Evolutionary conservation across 2,888 invertebrate species (phyloP).

Genomic region (Drosophila paramelanica): DNA sequence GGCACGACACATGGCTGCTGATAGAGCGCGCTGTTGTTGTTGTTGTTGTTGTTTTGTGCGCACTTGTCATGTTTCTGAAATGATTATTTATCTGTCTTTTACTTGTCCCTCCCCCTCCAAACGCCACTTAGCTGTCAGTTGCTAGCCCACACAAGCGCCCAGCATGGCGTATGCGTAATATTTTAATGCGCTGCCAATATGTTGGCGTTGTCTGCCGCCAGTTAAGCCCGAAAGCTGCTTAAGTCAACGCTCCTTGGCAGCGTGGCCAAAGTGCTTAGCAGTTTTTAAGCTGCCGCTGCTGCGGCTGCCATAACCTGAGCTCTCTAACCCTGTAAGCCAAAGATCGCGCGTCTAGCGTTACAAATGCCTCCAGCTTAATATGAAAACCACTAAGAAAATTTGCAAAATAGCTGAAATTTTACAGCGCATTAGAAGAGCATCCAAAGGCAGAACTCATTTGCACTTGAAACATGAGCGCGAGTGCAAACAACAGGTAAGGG

Average conservation of each 20-base stretch:
- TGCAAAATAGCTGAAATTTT: constrained; percentile 68
- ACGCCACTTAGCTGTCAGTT: constrained; percentile 5
- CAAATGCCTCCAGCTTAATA: constrained; percentile 68
- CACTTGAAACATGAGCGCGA: constrained; percentile 67
- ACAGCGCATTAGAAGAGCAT: constrained; percentile 44
- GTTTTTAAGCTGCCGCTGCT: constrained; percentile 61
- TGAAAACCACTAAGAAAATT: constrained; percentile 79
- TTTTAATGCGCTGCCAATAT: constrained; percentile 69
- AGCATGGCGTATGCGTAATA: constrained; percentile 63
- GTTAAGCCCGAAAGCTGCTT: constrained; percentile 72
- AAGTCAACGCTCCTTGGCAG: constrained; percentile 58
- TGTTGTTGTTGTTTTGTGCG: constrained; percentile 34
- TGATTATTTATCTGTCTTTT: constrained; percentile 63
- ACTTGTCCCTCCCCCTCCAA: constrained; percentile 7
- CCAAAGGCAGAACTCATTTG: constrained; percentile 64
- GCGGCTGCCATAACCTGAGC: constrained; percentile 41
- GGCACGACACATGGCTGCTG: constrained; percentile 60
- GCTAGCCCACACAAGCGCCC: constrained; percentile 10
- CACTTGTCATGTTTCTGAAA: constrained; percentile 66
- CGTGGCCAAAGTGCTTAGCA: constrained; percentile 70
- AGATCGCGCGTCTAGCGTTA: constrained; percentile 65
- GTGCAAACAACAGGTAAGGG: constrained; percentile 24
- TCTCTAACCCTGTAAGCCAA: constrained; percentile 41
- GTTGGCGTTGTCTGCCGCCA: constrained; percentile 56
- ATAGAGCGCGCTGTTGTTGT: constrained; percentile 18